Percentiles rank a stretch among this genome's conserved stretches.
Conservation (phyloP, 2,113 vertebrate species). For the Nesospiza acunhae region DNA sequence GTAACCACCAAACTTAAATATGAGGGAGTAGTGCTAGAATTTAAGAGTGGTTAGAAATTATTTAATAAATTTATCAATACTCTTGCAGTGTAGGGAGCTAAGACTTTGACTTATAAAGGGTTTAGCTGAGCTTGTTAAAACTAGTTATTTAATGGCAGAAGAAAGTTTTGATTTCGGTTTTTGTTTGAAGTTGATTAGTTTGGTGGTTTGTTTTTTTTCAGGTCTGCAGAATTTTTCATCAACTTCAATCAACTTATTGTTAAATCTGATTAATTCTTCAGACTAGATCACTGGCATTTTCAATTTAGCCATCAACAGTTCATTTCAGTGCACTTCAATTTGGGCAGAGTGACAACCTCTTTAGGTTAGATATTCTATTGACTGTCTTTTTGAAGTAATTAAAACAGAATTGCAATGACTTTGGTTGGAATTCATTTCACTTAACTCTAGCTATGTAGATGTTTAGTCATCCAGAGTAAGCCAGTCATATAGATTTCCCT, state of each 20-base stretch:
- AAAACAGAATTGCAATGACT: conserved; percentile 18
- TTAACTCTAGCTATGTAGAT: neutral
- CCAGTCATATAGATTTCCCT: neutral
- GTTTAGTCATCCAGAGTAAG: conserved; percentile 3
- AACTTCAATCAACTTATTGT: neutral
- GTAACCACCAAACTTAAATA: neutral
- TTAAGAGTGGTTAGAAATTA: neutral
- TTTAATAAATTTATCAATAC: neutral
- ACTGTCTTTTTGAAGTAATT: conserved; percentile 39
- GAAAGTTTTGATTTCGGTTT: neutral
- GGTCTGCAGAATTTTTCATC: neutral
- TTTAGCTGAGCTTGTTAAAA: conserved; percentile 5
- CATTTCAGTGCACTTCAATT: neutral
- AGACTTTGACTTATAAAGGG: neutral
- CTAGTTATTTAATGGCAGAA: neutral
- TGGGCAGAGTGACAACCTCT: neutral
- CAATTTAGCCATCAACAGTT: conserved; percentile 11
- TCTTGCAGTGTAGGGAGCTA: neutral
- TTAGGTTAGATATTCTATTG: neutral
- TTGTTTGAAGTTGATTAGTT: neutral
- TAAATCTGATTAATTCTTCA: conserved; percentile 32
- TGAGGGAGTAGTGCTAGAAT: neutral
- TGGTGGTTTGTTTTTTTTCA: neutral
- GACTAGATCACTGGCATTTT: conserved; percentile 9
- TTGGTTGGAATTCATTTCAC: neutral